A percentile compares a stretch with the other conserved stretches of the same genome.
phyloP scores from a whole-genome alignment of 2,797 vertebrate genomes.

The Champsocephalus gunnari region DNA sequence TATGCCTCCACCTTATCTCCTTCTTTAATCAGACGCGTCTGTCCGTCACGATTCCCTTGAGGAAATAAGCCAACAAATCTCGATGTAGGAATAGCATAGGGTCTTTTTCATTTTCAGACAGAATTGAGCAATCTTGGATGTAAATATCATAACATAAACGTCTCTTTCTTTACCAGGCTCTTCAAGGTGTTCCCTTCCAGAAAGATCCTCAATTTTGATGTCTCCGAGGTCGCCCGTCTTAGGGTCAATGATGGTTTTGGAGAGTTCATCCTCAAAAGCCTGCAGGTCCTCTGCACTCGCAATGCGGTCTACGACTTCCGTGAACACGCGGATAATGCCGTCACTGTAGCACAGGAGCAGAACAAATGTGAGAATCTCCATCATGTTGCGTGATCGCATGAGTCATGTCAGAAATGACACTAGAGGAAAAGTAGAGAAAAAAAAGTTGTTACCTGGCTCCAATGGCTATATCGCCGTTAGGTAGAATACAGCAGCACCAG shows the following conservation, averaged over 20 bases:
- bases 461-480: slow-evolving; percentile 93
- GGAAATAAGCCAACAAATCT: slow-evolving; percentile 1
- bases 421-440: not conserved
- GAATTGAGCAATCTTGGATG: not conserved
- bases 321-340: slow-evolving; percentile 95
- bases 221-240: slow-evolving; percentile 96
- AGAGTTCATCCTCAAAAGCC: slow-evolving; percentile 95
- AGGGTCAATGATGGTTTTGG: slow-evolving; percentile 93
- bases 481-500: slow-evolving; percentile 96
- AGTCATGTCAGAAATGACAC: not conserved
- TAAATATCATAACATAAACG: not conserved
- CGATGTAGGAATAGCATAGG: not conserved
- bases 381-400: not conserved
- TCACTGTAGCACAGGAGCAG: slow-evolving; percentile 82
- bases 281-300: slow-evolving; percentile 91
- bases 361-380: not conserved
- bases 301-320: slow-evolving; percentile 88
- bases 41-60: slow-evolving; percentile 94
- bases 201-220: slow-evolving; percentile 93
- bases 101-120: not conserved
- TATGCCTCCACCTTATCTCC: slow-evolving; percentile 93
- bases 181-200: slow-evolving; percentile 93
- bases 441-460: slow-evolving; percentile 90
- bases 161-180: slow-evolving; percentile 88
- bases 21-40: slow-evolving; percentile 95